A percentile compares a stretch with the other conserved stretches of the same genome.
Conservation (phyloP, 2,888 invertebrate genomes). For the Lithodes maja region DNA sequence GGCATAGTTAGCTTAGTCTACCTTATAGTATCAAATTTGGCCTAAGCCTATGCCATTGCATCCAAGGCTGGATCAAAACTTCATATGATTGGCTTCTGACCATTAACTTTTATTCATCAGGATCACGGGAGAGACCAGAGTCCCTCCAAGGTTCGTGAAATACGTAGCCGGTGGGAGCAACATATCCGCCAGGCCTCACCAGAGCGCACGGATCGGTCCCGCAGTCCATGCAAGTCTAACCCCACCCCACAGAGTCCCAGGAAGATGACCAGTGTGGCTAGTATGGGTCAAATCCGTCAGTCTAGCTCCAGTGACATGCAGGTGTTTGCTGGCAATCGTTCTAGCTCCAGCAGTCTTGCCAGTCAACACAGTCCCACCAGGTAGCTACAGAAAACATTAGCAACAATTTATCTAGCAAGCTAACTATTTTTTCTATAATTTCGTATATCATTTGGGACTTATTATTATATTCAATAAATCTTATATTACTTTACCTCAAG, state of each 20-base stretch:
- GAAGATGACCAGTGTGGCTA: slow-evolving; percentile 19
- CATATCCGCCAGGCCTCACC: slow-evolving; percentile 69
- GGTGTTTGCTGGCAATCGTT: neutral
- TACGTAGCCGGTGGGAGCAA: slow-evolving; percentile 69
- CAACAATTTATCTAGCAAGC: no score
- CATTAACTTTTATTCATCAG: slow-evolving; percentile 7
- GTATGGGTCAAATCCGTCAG: slow-evolving; percentile 1
- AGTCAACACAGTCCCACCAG: neutral
- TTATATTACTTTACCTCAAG: no score
- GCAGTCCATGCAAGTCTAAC: slow-evolving; percentile 46
- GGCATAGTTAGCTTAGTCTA: neutral
- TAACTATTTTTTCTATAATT: no score
- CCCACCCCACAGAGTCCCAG: slow-evolving; percentile 32
- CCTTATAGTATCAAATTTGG: neutral
- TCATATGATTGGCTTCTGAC: no score
- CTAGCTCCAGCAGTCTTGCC: neutral
- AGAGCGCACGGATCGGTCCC: slow-evolving; percentile 52
- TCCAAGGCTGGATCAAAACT: no score
- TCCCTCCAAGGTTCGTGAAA: slow-evolving; percentile 63
- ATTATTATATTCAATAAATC: no score
- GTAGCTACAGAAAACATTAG: neutral
- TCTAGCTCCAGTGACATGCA: slow-evolving; percentile 14
- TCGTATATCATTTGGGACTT: no score
- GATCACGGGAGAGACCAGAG: slow-evolving; percentile 44
- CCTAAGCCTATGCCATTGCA: no score